Evolutionary conservation across 1,140 invertebrate species (phyloP), one percentile per base, ranked within the genome.

Genomic region (Phthorimaea operculella): DNA sequence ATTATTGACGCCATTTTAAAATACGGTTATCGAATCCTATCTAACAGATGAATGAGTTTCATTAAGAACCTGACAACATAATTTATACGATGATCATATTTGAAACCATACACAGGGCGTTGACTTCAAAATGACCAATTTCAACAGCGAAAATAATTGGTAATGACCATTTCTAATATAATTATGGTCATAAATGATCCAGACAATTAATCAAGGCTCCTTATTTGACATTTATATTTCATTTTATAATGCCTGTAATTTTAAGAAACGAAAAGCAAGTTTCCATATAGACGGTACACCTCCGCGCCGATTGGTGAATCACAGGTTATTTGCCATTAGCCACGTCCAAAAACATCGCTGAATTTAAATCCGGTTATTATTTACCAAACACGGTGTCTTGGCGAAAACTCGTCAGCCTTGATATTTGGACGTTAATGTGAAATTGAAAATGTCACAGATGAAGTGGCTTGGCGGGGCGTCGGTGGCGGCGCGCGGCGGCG

Each of bases 241-340:
- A 39, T 39, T 39, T n/a, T 39, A n/a, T 12, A 12, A 39, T 39
- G n/a, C 21, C 8, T 39, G 36, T 12, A 12, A 39, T 39, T 12
- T n/a, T 9, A 39, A 10, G 36, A 39, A n/a, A 39, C 44, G 8
- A 47, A 14, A 47, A 14, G 70, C 77, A 70, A 83, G 77, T 81
- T 79, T 83, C 78, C 78, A 78, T 72, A 67, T 75, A 72, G 52
- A 70, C 59, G 53, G 47, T 51, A 68, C 72, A 73, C 76, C 72
- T 70, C 68, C 74, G 71, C 70, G 63, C 44, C 33, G 59, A 52
- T 49, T 44, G 49, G 57, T 79, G 76, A 83, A 64, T 83, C 77
- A 83, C 55, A 50, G 51, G 54, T 34, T 55, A 62, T 66, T 64
- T 66, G 57, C 51, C 55, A 64, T 65, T 66, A 60, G 21, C 21